Base-by-base conservation (phyloP, 1,140 invertebrate species). In the Dreissena rostriformis region DNA sequence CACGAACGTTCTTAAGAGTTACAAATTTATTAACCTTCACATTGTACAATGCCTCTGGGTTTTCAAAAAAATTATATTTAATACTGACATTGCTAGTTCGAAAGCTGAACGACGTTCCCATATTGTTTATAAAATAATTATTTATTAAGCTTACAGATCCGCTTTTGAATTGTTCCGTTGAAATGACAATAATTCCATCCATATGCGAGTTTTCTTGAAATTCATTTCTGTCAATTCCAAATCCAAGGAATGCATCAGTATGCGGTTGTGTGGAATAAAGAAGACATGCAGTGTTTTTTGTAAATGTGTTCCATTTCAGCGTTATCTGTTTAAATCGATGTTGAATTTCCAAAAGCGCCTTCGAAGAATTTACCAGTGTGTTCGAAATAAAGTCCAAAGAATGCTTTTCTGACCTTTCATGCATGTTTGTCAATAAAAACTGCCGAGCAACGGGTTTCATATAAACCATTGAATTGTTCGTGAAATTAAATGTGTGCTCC, bases 41-140 rank as follows among this genome's bases (percentile, higher is more conserved):
- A 24, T 78, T 78, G 22, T 66, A 78, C 26, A 12, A n/a, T 24
- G 26, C 75, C 19, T 66, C 24, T 39, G 11, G 17, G 24, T 78
- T 78, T 67, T 66, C 75, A 29, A 78, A 78, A 63, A 49, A 78
- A 67, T 78, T 78, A 52, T 66, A 51, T n/a, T 22, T 52, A 1
- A 78, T 22, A 15, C 14, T 22, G 0, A 63, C 66, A 14, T 66
- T 51, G 6, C 49, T n/a, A 22, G 39, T n/a, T 24, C 6, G 22
- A 12, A 78, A 14, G 2, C 61, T 63, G 26, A 78, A 66, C 14
- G 52, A 61, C 10, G 63, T 14, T 15, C 28, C 39, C 10, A 63
- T 67, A 67, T 78, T 78, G 22, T 67, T 51, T 0, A 15, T 24
- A 67, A 78, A 78, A 17, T 17, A 14, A 61, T 78, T 78, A 28